Base-by-base conservation (phyloP, 2,797 vertebrate species). In the Acestrorhynchus altus region DNA sequence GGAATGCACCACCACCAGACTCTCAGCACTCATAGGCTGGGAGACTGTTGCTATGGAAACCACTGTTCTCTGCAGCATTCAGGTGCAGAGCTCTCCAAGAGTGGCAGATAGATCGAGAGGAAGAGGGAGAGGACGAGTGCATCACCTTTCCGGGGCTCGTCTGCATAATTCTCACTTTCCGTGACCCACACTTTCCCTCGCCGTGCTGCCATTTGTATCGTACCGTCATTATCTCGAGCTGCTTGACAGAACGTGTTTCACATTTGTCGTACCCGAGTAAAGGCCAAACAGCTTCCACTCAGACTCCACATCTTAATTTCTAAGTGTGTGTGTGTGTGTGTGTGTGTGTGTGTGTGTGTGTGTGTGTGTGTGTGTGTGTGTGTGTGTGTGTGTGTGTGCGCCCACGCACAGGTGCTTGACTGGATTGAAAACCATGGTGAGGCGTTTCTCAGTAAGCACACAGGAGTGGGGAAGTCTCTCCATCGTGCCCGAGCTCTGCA, bases 371-470 rank as follows among this genome's bases (percentile, higher is more conserved):
- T 18, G 7, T 24, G 60, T 65, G 39, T 39, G 74, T 77, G n/a
- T 66, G 16, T 56, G 22, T 70, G 65, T 66, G 64, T 74, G 1
- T 70, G 9, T 67, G 0, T 87, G 0, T 87, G 0, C 83, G 83
- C 49, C 73, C 69, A 63, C 7, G 70, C 51, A 0, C 60, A 96
- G 96, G 96, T 96, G 75, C 89, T 96, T 87, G 96, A 96, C 83
- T 96, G 96, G 96, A 96, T 96, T 18, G 95, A 96, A 90, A 96
- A 96, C 86, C 96, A 96, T 0, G 95, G 96, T 81, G 96, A 96
- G 89, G 96, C 95, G 44, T 96, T 96, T 80, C 94, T 96, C 78
- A 96, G 96, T 87, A 96, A 96, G 80, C 96, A 96, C 59, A 96
- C 95, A 0, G 96, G 96, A 3, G 95, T 96, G 81, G 96, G 96